Conservation (phyloP, 2,797 vertebrate genomes). For the Tarsius wallacei region DNA sequence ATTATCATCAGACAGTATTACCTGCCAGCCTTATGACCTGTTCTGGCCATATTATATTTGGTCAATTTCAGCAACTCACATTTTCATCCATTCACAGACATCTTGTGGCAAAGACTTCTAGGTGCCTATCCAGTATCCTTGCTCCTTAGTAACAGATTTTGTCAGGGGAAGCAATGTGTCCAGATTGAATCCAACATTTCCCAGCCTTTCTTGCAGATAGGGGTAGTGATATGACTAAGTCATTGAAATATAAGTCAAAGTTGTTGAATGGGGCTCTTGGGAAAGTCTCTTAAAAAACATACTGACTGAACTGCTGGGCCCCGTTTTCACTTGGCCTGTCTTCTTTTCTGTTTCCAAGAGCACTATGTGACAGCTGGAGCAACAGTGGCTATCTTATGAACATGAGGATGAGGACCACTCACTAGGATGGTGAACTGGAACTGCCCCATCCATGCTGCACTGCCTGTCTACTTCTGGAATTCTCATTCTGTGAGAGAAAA, state of each 20-base stretch:
- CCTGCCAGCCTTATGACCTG: background rate
- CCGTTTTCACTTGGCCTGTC: background rate
- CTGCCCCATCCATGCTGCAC: background rate
- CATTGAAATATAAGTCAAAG: background rate
- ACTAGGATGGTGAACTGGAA: background rate
- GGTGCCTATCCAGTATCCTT: background rate
- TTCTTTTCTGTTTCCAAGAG: conserved; percentile 4
- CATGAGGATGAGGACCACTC: background rate
- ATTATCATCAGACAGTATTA: background rate
- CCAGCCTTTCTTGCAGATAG: background rate
- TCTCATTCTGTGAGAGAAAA: conserved; percentile 54
- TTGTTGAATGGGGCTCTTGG: background rate
- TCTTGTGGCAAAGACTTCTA: background rate
- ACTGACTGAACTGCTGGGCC: background rate
- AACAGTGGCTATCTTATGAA: background rate
- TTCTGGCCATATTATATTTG: background rate
- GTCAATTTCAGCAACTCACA: background rate
- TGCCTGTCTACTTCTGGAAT: conserved; percentile 40
- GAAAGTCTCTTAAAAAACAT: conserved; percentile 26
- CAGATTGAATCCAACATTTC: background rate
- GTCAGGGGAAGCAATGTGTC: background rate
- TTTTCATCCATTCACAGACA: background rate
- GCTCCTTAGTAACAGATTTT: conserved; percentile 44
- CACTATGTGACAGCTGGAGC: background rate
- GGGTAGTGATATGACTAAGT: too few relatives aligned